Base-by-base conservation (phyloP, 2,113 vertebrate species). In the Eleginops maclovinus region DNA sequence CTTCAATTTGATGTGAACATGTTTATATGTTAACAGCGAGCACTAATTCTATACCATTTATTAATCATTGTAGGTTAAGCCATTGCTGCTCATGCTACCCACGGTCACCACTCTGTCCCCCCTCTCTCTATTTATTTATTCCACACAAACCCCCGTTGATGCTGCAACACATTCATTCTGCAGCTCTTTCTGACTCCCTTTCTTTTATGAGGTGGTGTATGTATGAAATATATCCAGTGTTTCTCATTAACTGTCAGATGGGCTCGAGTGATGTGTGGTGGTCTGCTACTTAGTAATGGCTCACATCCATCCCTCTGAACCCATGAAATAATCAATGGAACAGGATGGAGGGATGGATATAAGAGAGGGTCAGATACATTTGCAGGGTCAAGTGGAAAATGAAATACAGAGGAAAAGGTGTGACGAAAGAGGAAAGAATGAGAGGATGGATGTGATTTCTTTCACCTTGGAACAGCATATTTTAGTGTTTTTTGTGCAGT, bases 191-290 rank as follows among this genome's bases (percentile, higher is more conserved):
- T 41, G 47, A 66, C 74, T 64, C 50, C 21, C 66, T 60, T 76
- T 28, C 50, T 62, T 74, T 76, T 64, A 54, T 56, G 64, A 55
- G 60, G 53, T 28, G 58, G 59, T 72, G 62, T 74, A 79, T 71
- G 74, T 85, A 81, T 92, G 88, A 91, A 83, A 79, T 81, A 83
- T 78, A 86, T 77, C 59, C 59, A 68, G 58, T 64, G 74, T 74
- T 86, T 91, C 91, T 91, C 86, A 92, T 93, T 92, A 90, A 74
- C 84, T 89, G 90, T 91, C 91, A 88, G 58, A 69, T 64, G 41
- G 76, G 79, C 72, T 71, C 69, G 60, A 83, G 74, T 92, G 92
- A 94, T 90, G 63, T 86, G 89, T 86, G 86, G 77, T 63, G 68
- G 75, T 72, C 87, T 77, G 85, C 79, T 90, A 64, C 87, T 90